Evolutionary conservation across 1,140 invertebrate genomes (phyloP).

Genomic region (Philotrypesis tridentata): DNA sequence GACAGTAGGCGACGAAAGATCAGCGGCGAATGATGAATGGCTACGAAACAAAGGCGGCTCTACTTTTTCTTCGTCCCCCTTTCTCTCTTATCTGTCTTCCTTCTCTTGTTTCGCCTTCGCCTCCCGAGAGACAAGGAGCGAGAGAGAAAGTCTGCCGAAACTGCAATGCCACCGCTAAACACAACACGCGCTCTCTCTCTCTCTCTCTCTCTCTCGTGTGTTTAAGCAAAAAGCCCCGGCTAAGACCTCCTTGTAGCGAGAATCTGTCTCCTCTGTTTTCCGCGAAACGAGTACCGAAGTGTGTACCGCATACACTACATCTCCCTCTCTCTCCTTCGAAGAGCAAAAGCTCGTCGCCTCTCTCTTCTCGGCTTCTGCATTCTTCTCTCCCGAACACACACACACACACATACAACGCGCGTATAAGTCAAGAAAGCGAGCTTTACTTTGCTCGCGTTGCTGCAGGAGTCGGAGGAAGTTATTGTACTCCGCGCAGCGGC

Average conservation of each 20-base stretch:
- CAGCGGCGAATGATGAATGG: conserved; percentile 25
- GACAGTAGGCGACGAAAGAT: neutral
- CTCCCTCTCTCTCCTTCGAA: neutral
- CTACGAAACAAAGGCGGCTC: neutral
- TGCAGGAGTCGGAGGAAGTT: neutral
- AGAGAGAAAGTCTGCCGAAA: neutral
- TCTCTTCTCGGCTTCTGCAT: neutral
- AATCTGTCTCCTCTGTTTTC: neutral
- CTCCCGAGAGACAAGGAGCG: neutral
- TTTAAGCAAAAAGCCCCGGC: conserved; percentile 12
- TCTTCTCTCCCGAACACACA: neutral
- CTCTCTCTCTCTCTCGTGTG: too few relatives aligned
- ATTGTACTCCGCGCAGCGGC: neutral
- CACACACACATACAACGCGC: too few relatives aligned
- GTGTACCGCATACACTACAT: too few relatives aligned
- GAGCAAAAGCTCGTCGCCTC: neutral
- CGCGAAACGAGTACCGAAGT: neutral
- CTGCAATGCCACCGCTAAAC: neutral
- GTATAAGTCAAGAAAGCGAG: neutral
- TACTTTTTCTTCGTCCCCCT: neutral
- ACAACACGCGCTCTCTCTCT: neutral
- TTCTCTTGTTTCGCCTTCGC: neutral
- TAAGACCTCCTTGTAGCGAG: neutral
- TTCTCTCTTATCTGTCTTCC: neutral
- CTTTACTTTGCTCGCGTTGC: neutral